phyloP scores from a whole-genome alignment of 2,113 vertebrate species.

The Vulpes vulpes region DNA sequence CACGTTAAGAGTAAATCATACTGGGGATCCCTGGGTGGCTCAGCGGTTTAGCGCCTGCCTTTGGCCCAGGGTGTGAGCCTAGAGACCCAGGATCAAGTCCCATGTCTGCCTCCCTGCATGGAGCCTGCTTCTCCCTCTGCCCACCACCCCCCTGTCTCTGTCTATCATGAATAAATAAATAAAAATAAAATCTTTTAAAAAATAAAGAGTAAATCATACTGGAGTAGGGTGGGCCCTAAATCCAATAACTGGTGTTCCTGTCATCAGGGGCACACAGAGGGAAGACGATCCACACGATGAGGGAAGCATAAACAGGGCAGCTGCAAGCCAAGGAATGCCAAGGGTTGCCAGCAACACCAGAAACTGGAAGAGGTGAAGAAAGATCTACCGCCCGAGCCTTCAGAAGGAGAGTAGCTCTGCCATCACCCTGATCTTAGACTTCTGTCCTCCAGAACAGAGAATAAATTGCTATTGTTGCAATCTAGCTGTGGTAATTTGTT shows the following conservation, averaged over 20 bases:
- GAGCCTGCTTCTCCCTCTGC: too few species aligned
- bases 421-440: background rate
- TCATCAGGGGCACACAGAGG: background rate
- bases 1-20: background rate
- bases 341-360: too few species aligned
- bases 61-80: too few species aligned
- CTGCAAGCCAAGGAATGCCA: background rate
- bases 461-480: background rate
- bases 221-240: background rate
- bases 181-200: too few species aligned
- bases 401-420: background rate
- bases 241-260: background rate
- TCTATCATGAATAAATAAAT: too few species aligned
- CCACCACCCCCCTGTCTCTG: too few species aligned
- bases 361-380: background rate
- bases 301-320: fast-evolving
- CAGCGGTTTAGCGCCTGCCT: too few species aligned
- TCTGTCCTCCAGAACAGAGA: background rate
- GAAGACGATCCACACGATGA: fast-evolving
- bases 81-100: too few species aligned
- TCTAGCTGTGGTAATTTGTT: background rate
- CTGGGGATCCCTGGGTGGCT: background rate
- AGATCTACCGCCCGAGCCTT: background rate
- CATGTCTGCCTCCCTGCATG: too few species aligned
- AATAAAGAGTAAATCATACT: background rate